Conservation (phyloP, 2,888 invertebrate genomes). For the Elegia similella region DNA sequence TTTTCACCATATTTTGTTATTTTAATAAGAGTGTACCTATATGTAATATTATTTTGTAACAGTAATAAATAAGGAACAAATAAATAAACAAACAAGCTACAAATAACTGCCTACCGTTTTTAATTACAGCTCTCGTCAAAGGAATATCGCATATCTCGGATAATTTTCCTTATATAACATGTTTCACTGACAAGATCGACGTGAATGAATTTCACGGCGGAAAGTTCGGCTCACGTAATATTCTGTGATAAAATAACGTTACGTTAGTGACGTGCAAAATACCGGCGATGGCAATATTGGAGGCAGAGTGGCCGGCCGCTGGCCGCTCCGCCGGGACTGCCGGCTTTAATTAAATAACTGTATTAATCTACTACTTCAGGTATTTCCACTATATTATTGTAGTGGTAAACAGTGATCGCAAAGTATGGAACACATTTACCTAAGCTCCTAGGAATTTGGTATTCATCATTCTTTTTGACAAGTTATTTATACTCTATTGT, state of each 20-base stretch:
- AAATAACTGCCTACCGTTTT: too few relatives aligned
- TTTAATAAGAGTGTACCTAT: too few relatives aligned
- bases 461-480: too few relatives aligned
- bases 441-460: too few relatives aligned
- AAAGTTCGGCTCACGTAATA: neutral
- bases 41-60: too few relatives aligned
- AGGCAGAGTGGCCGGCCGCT: neutral
- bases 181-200: neutral
- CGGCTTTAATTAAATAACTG: constrained; percentile 5
- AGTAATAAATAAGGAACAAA: too few relatives aligned
- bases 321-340: neutral
- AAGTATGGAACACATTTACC: too few relatives aligned
- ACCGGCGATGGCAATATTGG: neutral
- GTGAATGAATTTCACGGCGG: neutral
- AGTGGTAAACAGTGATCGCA: neutral
- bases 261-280: neutral
- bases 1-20: too few relatives aligned
- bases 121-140: too few relatives aligned
- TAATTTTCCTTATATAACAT: neutral
- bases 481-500: too few relatives aligned
- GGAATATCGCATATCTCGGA: neutral
- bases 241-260: neutral
- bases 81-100: too few relatives aligned
- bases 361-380: neutral
- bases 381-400: neutral